These are phyloP conservation scores for Coregonus ussuriensis DNA, from an alignment of 2,797 vertebrate species.

Conservation along the genomic window DNA sequence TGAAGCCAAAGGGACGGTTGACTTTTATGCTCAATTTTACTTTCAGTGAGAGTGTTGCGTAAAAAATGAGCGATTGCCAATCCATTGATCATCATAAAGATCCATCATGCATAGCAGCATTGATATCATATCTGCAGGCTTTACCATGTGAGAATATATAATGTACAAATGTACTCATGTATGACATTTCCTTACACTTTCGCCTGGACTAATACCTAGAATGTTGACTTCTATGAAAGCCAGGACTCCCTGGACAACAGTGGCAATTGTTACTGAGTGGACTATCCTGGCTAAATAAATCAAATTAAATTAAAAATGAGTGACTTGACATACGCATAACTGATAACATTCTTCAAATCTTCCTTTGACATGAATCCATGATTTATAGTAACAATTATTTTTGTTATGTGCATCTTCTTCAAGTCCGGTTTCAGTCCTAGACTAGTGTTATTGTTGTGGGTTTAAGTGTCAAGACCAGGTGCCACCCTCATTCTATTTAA, in stretches of 20 bases:
- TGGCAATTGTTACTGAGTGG: not conserved
- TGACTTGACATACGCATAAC: not conserved
- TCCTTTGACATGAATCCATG: not conserved
- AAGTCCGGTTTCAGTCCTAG: not conserved
- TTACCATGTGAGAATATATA: not conserved
- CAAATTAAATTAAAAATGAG: not conserved
- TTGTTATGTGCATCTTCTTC: not conserved
- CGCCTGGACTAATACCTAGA: not conserved
- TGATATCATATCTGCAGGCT: not conserved
- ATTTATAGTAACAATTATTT: not conserved
- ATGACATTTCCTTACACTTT: not conserved
- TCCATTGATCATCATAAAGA: not conserved
- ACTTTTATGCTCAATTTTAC: not conserved
- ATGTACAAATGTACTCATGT: not conserved
- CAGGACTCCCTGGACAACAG: not conserved
- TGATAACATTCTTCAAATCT: not conserved
- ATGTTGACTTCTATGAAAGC: not conserved
- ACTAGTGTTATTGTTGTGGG: not conserved
- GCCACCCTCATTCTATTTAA: not conserved
- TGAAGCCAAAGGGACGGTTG: not conserved
- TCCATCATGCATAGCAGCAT: not conserved
- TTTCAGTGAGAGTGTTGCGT: not conserved
- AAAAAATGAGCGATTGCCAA: not conserved
- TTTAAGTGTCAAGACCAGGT: not conserved
- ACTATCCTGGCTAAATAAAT: not conserved